Evolutionary conservation across 1,140 invertebrate species (phyloP), one percentile per base, ranked within the genome.

Genomic region (Ooceraea biroi): DNA sequence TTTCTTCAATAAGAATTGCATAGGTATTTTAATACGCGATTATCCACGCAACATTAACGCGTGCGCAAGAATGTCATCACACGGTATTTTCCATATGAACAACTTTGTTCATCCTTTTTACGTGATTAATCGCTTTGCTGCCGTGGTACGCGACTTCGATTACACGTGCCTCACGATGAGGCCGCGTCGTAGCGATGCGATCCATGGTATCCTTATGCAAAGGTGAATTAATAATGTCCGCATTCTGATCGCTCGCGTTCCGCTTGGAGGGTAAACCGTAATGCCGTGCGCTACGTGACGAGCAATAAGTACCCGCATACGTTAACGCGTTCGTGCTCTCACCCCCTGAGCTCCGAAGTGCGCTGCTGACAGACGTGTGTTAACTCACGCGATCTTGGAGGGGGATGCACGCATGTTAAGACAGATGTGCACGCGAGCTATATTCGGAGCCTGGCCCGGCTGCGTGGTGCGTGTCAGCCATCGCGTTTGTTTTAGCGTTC

Each of bases 401-500:
- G 17, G 46, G 55, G 60, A 41, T 48, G 82, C 80, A 65, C 65
- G 86, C 58, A 50, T 83, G 74, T 87, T 88, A 74, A 76, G 87
- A 87, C 83, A 85, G 84, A 83, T 88, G 85, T 73, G 76, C 55
- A 74, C 72, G 71, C 48, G 76, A 83, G 71, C 76, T 87, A 90
- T 87, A 85, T 84, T 84, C 80, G 85, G 77, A 72, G 3, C 66
- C 5, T 17, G 19, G 22, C 12, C 41, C 48, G 60, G 19, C 57
- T 63, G 30, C 30, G 19, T 71, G 69, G 77, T 68, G 83, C 86
- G 82, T 78, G 61, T 50, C 41, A 72, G 17, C 12, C n/a, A 8
- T 44, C 58, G 50, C 66, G 27, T 57, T 84, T 71, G 55, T 77
- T 69, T 71, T 74, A 85, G 69, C 82, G 63, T 85, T 36, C 77